Base-by-base conservation (phyloP, 92 coral and sea anemone species). In the Siderastrea radians region DNA sequence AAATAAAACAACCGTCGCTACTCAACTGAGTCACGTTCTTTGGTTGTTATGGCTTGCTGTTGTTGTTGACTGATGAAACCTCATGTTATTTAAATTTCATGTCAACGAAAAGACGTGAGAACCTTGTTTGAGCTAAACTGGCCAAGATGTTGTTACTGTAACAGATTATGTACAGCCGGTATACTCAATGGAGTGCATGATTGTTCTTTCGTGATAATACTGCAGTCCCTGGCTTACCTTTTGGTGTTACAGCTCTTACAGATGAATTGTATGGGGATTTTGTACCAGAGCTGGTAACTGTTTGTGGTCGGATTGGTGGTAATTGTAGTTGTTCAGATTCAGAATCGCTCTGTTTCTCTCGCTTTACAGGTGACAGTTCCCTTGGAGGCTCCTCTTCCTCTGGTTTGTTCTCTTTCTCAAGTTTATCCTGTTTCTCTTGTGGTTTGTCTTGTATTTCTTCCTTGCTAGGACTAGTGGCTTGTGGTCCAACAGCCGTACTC, bases 401-500 rank as follows among this genome's bases (percentile, higher is more conserved):
- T 48, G 53, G 52, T 62, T 49, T 67, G 49, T 49, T 43, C 7
- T 15, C 1, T 43, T 61, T 72, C 38, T 80, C 49, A 10, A 10
- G 5, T 52, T 64, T 79, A 5, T 68, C 55, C 1, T 10, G 19
- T 68, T 54, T 73, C 14, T 84, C 51, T 17, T 15, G 66, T 19
- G 66, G 66, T 61, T 61, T 61, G 16, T 51, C 74, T 17, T 48
- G 50, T 14, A 58, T 61, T 45, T 49, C 66, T 63, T 82, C 76
- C 49, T 83, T 74, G 72, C 59, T 71, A 45, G 72, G 88, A 65
- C 49, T 58, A 3, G 85, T 72, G 44, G 88, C 69, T 14, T 88
- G 79, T 54, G 98, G 98, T 4, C 94, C 94, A 73, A 95, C 63
- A 52, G 93, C 90, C 1, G 96, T 93, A 75, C 96, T 93, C 50